Base-by-base conservation (phyloP, 2,113 vertebrate species). In the Poicephalus gulielmi region DNA sequence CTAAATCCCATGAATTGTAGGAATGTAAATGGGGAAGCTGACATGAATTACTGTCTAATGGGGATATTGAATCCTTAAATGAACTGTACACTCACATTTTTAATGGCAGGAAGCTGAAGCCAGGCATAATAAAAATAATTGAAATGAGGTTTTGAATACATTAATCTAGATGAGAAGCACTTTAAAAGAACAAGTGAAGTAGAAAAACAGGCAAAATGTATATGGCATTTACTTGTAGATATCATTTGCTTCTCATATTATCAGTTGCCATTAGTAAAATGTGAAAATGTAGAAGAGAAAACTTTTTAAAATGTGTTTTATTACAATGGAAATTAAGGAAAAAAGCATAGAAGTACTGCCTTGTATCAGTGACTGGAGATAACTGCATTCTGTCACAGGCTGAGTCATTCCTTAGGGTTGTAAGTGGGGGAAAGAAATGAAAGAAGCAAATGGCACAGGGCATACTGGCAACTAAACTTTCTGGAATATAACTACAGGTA, bases 21-120 rank as follows among this genome's bases (percentile, higher is more conserved):
- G 30, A 92, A 68, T 66, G 49, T 78, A 91, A 92, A 94, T 93
- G 87, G 46, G 14, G 80, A 95, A 88, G 74, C 39, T 25, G 30
- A 87, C 55, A 49, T 86, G 96, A 97, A 87, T 96, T 96, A 91
- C 79, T 91, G 69, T 89, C 69, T 82, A 95, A 90, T 88, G 94
- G 90, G 95, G 86, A 94, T 97, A 97, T 95, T 96, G 98, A 98
- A 97, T 97, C 95, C 97, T 98, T 91, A 96, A 97, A 97, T 97
- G 96, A 97, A 97, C 96, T 97, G 95, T 88, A 91, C 50, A n/a
- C 81, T 96, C 96, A 79, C 88, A 92, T 97, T 97, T 97, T 96
- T 97, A 97, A 97, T 96, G 95, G 97, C 88, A 95, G 96, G 79
- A 90, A 96, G 83, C 94, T 86, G 95, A 97, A 96, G 71, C 75